phyloP scores from a whole-genome alignment of 1,140 invertebrate species.

The Bombus fervidus region DNA sequence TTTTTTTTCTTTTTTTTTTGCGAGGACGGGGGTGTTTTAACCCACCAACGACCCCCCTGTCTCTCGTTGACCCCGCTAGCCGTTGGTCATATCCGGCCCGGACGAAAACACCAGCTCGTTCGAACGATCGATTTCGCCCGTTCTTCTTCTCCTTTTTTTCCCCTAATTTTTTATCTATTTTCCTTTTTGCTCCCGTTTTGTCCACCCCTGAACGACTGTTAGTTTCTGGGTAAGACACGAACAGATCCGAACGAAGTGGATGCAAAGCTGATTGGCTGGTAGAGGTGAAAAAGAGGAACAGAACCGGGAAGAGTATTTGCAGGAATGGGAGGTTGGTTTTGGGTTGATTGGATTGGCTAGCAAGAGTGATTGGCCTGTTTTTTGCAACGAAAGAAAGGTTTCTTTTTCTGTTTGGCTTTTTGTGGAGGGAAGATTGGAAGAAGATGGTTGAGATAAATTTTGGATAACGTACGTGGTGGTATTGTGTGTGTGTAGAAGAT shows the following conservation, averaged over 20 bases:
- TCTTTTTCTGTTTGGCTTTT: not conserved
- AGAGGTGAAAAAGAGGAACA: not conserved
- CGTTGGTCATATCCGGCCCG: constrained; percentile 20
- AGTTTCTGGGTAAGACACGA: constrained; percentile 1
- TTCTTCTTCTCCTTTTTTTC: not conserved
- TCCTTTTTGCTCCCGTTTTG: not conserved
- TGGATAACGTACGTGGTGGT: not conserved
- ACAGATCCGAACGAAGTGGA: not conserved
- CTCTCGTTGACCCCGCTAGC: not conserved
- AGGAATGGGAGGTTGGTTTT: constrained; percentile 5
- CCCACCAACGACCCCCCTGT: not conserved
- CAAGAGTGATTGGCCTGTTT: constrained; percentile 5
- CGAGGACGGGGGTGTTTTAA: not conserved
- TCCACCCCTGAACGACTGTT: not conserved
- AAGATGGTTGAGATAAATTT: not conserved
- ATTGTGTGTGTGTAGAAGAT: not conserved
- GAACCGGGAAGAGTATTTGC: not conserved
- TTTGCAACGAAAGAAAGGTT: not conserved
- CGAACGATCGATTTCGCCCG: constrained; percentile 21
- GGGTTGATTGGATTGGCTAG: constrained; percentile 16
- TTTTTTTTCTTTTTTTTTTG: not conserved
- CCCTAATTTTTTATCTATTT: not conserved
- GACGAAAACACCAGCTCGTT: constrained; percentile 16
- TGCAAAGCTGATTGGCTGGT: not conserved
- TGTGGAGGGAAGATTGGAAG: not conserved